A percentile compares a stretch with the other conserved stretches of the same genome.
These are phyloP conservation scores for Molossus molossus DNA, from an alignment of 2,797 vertebrate genomes.

Conservation along the genomic window DNA sequence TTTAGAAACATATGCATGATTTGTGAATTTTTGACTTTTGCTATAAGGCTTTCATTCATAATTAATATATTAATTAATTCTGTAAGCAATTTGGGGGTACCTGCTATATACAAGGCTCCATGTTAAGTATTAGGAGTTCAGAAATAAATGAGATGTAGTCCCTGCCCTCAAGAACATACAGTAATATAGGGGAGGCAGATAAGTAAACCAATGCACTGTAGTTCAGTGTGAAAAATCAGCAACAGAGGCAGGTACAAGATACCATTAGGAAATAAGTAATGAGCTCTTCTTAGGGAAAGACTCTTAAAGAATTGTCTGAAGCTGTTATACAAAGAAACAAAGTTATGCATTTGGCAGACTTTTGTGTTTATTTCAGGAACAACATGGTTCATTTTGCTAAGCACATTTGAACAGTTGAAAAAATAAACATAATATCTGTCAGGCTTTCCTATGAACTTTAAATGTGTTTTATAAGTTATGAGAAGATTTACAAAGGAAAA, in stretches of 20 bases:
- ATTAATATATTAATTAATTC: neutral
- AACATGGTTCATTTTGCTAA: neutral
- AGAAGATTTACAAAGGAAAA: neutral
- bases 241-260: neutral
- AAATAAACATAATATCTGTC: neutral
- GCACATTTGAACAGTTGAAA: neutral
- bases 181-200: no score
- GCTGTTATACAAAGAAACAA: neutral
- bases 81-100: neutral
- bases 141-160: neutral
- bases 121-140: neutral
- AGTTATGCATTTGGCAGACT: neutral
- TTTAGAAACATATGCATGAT: slow-evolving; percentile 37
- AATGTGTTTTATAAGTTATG: neutral
- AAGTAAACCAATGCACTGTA: neutral
- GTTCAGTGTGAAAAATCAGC: neutral
- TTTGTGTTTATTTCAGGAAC: neutral
- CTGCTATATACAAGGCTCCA: neutral
- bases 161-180: neutral
- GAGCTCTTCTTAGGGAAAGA: neutral
- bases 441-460: neutral
- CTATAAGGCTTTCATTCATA: neutral
- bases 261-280: neutral
- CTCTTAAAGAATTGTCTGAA: neutral
- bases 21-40: neutral